Conservation (phyloP, 2,113 vertebrate species). For the Phalacrocorax pelagicus region DNA sequence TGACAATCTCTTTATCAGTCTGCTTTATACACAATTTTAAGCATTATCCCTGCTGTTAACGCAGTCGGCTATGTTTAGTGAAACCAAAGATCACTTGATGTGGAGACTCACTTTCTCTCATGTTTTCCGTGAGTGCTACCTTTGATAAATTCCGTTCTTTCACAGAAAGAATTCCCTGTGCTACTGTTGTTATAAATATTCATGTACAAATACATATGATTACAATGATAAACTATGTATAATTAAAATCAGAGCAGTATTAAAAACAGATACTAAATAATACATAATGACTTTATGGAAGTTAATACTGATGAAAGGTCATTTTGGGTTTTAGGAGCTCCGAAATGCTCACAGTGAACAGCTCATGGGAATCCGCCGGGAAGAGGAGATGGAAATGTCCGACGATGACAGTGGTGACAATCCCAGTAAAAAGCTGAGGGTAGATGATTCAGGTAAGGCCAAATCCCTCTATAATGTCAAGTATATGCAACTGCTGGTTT, state of each 20-base stretch:
- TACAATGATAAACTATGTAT: not conserved
- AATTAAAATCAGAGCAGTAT: conserved; percentile 12
- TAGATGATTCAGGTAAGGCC: conserved; percentile 86
- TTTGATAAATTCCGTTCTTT: not conserved
- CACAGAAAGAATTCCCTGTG: not conserved
- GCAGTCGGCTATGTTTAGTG: not conserved
- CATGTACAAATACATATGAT: conserved; percentile 4
- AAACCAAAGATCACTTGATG: not conserved
- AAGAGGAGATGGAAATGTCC: conserved; percentile 98
- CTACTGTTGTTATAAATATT: conserved; percentile 22
- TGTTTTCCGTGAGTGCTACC: not conserved
- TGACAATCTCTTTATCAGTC: not conserved
- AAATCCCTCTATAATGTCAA: not conserved
- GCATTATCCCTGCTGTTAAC: not conserved
- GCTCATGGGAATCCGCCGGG: conserved; percentile 92
- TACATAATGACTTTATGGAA: not conserved
- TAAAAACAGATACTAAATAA: conserved; percentile 15
- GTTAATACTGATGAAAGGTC: conserved; percentile 24
- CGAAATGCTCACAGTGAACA: conserved; percentile 95
- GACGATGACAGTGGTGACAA: conserved; percentile 89
- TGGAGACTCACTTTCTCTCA: not conserved
- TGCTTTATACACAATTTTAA: not conserved
- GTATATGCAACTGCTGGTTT: not conserved
- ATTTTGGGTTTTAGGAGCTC: conserved; percentile 85
- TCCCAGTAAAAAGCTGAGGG: conserved; percentile 83